phyloP scores from a whole-genome alignment of 2,113 vertebrate species.

The Paradoxurus hermaphroditus region DNA sequence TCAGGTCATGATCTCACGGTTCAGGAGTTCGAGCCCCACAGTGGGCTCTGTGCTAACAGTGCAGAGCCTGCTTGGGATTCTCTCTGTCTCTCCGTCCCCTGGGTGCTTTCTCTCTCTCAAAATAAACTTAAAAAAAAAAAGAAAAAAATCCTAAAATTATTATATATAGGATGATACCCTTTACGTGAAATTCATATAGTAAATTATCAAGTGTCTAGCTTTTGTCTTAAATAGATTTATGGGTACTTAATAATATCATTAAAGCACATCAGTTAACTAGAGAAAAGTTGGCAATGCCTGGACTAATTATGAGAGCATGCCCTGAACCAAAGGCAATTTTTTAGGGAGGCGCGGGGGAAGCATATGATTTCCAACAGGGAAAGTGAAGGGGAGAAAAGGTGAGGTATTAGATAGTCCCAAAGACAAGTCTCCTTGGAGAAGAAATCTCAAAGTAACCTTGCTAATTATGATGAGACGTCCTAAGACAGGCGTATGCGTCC shows the following conservation, averaged over 20 bases:
- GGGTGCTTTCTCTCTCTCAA: too few species aligned
- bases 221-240: not conserved
- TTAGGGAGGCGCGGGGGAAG: not conserved
- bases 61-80: too few species aligned
- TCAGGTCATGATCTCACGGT: too few species aligned
- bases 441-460: not conserved
- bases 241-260: not conserved
- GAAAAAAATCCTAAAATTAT: not conserved
- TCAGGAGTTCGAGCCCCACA: too few species aligned
- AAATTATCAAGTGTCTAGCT: not conserved
- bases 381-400: not conserved
- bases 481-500: not conserved
- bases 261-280: not conserved
- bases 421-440: not conserved
- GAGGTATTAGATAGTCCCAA: not conserved
- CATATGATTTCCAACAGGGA: not conserved
- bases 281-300: not conserved
- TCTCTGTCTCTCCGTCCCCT: too few species aligned
- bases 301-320: not conserved
- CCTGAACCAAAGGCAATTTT: not conserved
- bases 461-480: not conserved
- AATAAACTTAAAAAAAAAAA: too few species aligned
- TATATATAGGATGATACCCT: not conserved
- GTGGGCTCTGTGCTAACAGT: too few species aligned
- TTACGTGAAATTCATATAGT: not conserved